Base-by-base conservation (phyloP, 2,888 invertebrate genomes). In the Phortica okadai region DNA sequence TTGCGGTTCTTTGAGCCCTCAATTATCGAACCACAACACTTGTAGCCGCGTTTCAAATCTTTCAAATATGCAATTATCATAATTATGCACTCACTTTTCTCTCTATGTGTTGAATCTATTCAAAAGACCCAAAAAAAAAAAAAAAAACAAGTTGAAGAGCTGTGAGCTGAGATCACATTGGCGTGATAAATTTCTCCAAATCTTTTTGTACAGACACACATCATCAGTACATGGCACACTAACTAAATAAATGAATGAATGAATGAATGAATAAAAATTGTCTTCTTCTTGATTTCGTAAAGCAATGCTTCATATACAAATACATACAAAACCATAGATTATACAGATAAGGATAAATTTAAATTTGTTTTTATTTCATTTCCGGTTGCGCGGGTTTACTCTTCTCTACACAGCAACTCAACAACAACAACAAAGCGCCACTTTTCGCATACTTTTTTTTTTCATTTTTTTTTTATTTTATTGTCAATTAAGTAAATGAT, bases 31-130 rank as follows among this genome's bases (percentile, higher is more conserved):
- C 70, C 56, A 72, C 70, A 72, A 10, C 70, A 72, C 70, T 72
- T 72, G 70, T 62, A 25, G 62, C 10, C 62, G 62, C 25, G 10
- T 62, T 2, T 62, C 25, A 11, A 62, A 62, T 62, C 45, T 45
- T 50, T 45, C n/a, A n/a, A n/a, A n/a, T 72, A 77, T 80, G 84
- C 81, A 84, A 84, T 84, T 84, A 84, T 78, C 75, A 79, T 83
- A 83, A 83, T 82, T 84, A 82, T 80, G 78, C 56, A n/a, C 54
- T 14, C 41, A 56, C 56, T 72, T 44, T 41, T 8, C 33, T 33
- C 4, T 62, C 62, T 62, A 62, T 50, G 50, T 14, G 50, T 50
- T 50, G 50, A 45, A 50, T 50, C 8, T 50, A 50, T 50, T 50
- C 50, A 50, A 45, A 45, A 10, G 45, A 45, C 45, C 14, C 25